These are phyloP conservation scores for Microcebus murinus DNA, from an alignment of 2,113 vertebrate genomes.

Conservation along the genomic window DNA sequence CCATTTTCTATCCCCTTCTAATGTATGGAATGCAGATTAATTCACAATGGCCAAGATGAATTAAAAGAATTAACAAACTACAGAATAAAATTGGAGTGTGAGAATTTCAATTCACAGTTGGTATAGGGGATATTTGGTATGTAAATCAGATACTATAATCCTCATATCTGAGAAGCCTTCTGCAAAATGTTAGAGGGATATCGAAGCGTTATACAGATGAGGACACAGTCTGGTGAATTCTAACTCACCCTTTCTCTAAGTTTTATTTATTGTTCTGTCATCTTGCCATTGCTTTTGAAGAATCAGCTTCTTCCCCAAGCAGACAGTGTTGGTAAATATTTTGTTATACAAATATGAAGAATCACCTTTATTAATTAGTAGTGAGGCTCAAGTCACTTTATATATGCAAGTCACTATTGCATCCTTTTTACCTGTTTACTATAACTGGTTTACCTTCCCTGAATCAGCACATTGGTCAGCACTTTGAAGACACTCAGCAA, in stretches of 20 bases:
- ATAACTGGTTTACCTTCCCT: background rate
- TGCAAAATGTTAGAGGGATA: background rate
- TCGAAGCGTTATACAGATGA: background rate
- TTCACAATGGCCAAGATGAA: background rate
- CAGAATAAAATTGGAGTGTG: slow-evolving; percentile 36
- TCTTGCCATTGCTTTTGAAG: slow-evolving; percentile 50
- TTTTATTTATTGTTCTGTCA: slow-evolving; percentile 51
- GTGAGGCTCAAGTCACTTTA: background rate
- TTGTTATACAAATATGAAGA: slow-evolving; percentile 1
- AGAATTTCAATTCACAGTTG: slow-evolving; percentile 41
- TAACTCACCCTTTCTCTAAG: background rate
- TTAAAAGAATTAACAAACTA: slow-evolving; percentile 35
- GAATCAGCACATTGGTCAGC: background rate
- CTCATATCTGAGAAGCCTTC: slow-evolving; percentile 1
- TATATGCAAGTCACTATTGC: background rate
- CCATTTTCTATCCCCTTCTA: slow-evolving; percentile 16
- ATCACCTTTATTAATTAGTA: background rate
- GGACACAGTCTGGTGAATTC: background rate
- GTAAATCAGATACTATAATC: background rate
- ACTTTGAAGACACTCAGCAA: background rate
- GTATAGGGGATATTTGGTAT: background rate
- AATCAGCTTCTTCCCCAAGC: background rate
- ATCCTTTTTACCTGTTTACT: background rate
- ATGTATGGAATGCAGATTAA: background rate
- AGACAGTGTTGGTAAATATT: background rate